phyloP scores from a whole-genome alignment of 2,113 vertebrate species.

The Fregata magnificens region DNA sequence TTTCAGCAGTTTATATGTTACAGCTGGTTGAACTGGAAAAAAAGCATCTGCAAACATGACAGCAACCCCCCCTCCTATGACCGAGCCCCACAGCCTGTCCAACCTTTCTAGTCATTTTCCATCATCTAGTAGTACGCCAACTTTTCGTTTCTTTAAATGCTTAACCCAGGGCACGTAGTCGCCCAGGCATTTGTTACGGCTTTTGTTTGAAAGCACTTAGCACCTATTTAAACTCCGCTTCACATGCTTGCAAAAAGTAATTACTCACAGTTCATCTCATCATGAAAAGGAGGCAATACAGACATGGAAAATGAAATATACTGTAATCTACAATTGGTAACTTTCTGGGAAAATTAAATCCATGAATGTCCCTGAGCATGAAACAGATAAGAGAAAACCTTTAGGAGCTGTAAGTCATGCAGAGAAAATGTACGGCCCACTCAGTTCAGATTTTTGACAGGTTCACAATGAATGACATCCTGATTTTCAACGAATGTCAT shows the following conservation, averaged over 20 bases:
- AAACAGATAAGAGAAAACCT: neutral
- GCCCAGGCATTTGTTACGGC: neutral
- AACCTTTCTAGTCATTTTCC: neutral
- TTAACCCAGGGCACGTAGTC: neutral
- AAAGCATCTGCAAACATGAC: neutral
- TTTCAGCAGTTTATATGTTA: neutral
- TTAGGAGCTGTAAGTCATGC: neutral
- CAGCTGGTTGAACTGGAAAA: neutral
- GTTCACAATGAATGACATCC: neutral
- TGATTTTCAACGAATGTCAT: neutral
- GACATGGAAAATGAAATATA: neutral
- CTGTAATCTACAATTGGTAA: neutral
- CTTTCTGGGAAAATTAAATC: neutral
- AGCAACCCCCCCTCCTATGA: neutral
- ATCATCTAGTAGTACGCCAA: neutral
- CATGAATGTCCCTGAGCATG: accelerated
- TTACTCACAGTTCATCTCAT: neutral
- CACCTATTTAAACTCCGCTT: conserved; percentile 3
- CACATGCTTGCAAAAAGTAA: neutral
- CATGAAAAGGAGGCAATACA: neutral
- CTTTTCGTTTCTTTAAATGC: neutral
- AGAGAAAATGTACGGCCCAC: neutral
- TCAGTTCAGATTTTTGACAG: neutral
- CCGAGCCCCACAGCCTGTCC: neutral
- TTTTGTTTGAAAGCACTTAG: neutral